Percentiles rank a stretch among this genome's conserved stretches.
Evolutionary conservation across 2,888 invertebrate genomes (phyloP).

Genomic region (Melangyna quadrimaculata): DNA sequence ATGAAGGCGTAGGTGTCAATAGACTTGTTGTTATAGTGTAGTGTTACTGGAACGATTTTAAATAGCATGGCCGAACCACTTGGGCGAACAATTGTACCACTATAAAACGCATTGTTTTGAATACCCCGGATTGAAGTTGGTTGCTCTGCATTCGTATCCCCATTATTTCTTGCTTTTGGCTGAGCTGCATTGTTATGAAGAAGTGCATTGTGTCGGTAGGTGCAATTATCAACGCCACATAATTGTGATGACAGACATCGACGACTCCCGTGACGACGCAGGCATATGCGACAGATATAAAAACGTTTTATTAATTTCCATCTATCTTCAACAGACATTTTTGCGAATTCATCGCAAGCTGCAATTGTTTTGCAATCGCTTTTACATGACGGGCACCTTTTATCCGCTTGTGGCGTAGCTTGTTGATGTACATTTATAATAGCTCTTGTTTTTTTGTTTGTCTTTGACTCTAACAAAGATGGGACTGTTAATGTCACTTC

Average conservation of each 20-base stretch:
- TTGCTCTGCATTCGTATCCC: background rate
- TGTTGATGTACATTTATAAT: conserved; percentile 16
- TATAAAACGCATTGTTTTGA: background rate
- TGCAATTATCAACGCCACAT: conserved; percentile 40
- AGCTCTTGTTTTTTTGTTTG: background rate
- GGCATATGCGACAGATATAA: conserved; percentile 33
- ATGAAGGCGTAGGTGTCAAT: conserved; percentile 13
- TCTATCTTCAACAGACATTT: background rate
- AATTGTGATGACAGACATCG: conserved; percentile 27
- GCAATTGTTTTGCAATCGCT: background rate
- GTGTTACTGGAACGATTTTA: background rate
- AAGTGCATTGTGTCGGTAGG: conserved; percentile 44
- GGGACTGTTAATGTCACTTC: conserved; percentile 7
- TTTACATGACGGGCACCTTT: background rate
- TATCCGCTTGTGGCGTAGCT: background rate
- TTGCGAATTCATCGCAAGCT: background rate
- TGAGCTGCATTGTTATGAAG: conserved; percentile 41
- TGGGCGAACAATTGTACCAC: conserved; percentile 4
- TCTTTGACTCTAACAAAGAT: background rate
- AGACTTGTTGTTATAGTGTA: conserved; percentile 8
- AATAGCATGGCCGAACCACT: background rate
- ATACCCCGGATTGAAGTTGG: background rate
- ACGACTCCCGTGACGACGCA: conserved; percentile 28
- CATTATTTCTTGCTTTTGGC: background rate
- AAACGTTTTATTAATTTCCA: conserved; percentile 33